Base-by-base conservation (phyloP, 2,113 vertebrate genomes). In the Odocoileus virginianus region DNA sequence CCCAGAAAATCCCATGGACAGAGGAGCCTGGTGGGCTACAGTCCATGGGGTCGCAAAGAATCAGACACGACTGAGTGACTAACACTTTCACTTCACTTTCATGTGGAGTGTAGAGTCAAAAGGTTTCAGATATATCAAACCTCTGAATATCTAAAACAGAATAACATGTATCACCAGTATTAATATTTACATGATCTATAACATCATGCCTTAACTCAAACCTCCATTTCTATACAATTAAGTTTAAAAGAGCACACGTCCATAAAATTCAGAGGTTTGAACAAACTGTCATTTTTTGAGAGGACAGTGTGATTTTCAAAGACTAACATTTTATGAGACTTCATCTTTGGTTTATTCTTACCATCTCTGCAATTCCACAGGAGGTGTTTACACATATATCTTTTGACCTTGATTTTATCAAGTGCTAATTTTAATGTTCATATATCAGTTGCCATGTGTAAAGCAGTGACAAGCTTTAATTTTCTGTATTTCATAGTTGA, bases 281-380 rank as follows among this genome's bases (percentile, higher is more conserved):
- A 81, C 4, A 78, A 47, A 78, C 27, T 81, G 45, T 50, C 78
- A 33, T 81, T 50, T 81, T 81, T 50, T 47, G 43, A 76, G 27
- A 30, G 78, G 45, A 81, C 27, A 33, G 28, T 19, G 45, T 81
- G 78, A 67, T 43, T 67, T 92, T 8, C 47, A 14, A 87, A 78
- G 61, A 52, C 28, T 71, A 94, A 43, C 61, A 93, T 90, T 87
- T 87, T 78, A 91, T 83, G 57, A 91, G 13, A 84, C 87, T 78
- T 97, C 54, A 90, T 92, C 47, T 87, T 97, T 87, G 52, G 28
- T 83, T 96, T 93, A 27, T 95, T 83, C 55, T 95, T 83, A 25
- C 40, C 74, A 67, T 43, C 47, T 91, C 30, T 67, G 55, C n/a
- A 83, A 67, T 87, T 87, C 36, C 92, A 30, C 52, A 90, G 11